These are phyloP conservation scores for Clusia tigrina DNA, from an alignment of 2,888 invertebrate species.

Conservation along the genomic window DNA sequence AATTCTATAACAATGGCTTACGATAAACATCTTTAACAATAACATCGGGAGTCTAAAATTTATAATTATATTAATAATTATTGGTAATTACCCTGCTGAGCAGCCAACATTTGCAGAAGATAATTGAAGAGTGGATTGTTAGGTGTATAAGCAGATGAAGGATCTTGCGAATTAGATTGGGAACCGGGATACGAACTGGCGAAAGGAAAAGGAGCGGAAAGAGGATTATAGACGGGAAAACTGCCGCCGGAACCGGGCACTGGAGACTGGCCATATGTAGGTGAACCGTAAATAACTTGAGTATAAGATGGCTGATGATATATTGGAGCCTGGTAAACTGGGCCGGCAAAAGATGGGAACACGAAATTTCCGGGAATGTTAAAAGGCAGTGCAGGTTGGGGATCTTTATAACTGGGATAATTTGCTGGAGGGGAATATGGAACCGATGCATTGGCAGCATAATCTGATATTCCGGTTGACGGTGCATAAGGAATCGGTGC, in stretches of 20 bases:
- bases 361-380: not conserved
- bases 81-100: not conserved
- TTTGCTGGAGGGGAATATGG: not conserved
- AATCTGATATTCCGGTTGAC: too few species aligned
- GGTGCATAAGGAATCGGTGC: not conserved
- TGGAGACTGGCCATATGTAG: not conserved
- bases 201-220: too few species aligned
- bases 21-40: too few species aligned
- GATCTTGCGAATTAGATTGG: too few species aligned
- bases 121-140: not conserved
- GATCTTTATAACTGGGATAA: too few species aligned
- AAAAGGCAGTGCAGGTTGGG: conserved; percentile 10
- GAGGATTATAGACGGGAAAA: too few species aligned
- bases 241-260: not conserved
- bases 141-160: too few species aligned
- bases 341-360: not conserved
- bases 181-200: not conserved
- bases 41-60: too few species aligned
- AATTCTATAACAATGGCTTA: too few species aligned
- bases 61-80: too few species aligned
- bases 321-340: conserved; percentile 1
- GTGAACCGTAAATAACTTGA: not conserved
- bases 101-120: not conserved
- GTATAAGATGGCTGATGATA: conserved; percentile 13
- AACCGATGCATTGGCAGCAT: not conserved